A percentile compares a stretch with the other conserved stretches of the same genome.
phyloP scores from a whole-genome alignment of 2,888 invertebrate genomes.

The Linyphia triangularis region DNA sequence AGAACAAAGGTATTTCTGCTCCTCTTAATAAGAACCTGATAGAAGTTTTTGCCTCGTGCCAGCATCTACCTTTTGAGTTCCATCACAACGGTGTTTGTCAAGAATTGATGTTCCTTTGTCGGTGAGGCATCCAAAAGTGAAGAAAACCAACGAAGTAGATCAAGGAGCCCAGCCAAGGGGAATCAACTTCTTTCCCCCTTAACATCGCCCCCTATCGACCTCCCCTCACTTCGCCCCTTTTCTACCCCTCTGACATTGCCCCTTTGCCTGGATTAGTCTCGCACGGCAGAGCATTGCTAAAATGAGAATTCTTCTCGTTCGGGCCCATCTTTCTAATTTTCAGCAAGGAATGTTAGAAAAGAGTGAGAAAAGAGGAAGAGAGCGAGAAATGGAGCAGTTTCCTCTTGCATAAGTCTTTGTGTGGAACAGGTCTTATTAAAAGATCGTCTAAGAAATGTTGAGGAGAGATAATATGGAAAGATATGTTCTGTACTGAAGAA shows the following conservation, averaged over 20 bases:
- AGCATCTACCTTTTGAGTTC: slow-evolving; percentile 14
- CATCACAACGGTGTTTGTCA: slow-evolving; percentile 40
- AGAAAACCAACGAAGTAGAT: slow-evolving; percentile 51
- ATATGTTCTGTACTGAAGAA: background rate
- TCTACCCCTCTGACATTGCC: background rate
- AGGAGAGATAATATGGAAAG: background rate
- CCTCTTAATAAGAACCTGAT: slow-evolving; percentile 25
- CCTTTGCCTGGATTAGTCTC: slow-evolving; percentile 45
- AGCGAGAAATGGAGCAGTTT: slow-evolving; percentile 22
- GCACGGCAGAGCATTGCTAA: slow-evolving; percentile 50
- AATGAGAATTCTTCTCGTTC: slow-evolving; percentile 54
- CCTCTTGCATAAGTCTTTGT: slow-evolving; percentile 46
- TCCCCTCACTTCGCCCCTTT: background rate
- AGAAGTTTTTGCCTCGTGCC: background rate
- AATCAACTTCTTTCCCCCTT: background rate
- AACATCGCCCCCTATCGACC: background rate
- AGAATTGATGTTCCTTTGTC: slow-evolving; percentile 51
- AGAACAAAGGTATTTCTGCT: slow-evolving; percentile 24
- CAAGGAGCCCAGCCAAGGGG: slow-evolving; percentile 31
- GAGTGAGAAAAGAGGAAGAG: too few species aligned
- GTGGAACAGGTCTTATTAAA: slow-evolving; percentile 39
- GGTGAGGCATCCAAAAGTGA: slow-evolving; percentile 41
- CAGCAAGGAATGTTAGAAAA: slow-evolving; percentile 24
- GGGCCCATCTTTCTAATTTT: slow-evolving; percentile 25
- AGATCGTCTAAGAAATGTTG: slow-evolving; percentile 33